Base-by-base conservation (phyloP, 1,140 invertebrate genomes). In the Drosophila nebulosa region DNA sequence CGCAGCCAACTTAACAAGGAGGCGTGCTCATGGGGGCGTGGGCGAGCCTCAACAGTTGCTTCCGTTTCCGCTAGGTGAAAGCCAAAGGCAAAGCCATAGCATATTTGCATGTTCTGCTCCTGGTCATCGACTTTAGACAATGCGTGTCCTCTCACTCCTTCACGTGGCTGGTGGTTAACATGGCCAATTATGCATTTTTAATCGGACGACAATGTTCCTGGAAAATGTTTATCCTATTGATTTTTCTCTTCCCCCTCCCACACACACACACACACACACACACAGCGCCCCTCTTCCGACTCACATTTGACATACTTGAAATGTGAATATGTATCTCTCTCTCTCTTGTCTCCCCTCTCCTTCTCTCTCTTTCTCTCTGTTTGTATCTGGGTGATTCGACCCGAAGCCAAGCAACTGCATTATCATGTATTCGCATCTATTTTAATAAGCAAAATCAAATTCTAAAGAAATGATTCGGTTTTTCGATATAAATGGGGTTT, bases 141-240 rank as follows among this genome's bases (percentile, higher is more conserved):
- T 83, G 78, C 74, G 74, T 86, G 67, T 32, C 36, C 71, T 27
- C 12, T n/a, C 51, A 26, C 26, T 61, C 1, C 21, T 32, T 46
- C 24, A 10, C n/a, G n/a, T n/a, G n/a, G 6, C 27, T 12, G 51
- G 9, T 3, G 7, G 9, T 61, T 70, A 64, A 55, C 59, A 76
- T 69, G 64, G 66, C 39, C 59, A 78, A 75, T 75, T 88, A 81
- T 86, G 81, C 74, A 85, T 85, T 81, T 74, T 81, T 78, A 66
- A 85, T 85, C 64, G 71, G 51, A 62, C 22, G 26, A 61, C 61
- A 74, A 64, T 63, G 67, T 88, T 81, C 83, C 74, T 46, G 70
- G 78, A 46, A 86, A 88, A 61, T 52, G 50, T 36, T 71, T 75
- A 65, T 30, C 10, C 51, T 81, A 86, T 86, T 83, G 81, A 86